Evolutionary conservation across 1,140 invertebrate genomes (phyloP).

Genomic region (Leptinotarsa texana): DNA sequence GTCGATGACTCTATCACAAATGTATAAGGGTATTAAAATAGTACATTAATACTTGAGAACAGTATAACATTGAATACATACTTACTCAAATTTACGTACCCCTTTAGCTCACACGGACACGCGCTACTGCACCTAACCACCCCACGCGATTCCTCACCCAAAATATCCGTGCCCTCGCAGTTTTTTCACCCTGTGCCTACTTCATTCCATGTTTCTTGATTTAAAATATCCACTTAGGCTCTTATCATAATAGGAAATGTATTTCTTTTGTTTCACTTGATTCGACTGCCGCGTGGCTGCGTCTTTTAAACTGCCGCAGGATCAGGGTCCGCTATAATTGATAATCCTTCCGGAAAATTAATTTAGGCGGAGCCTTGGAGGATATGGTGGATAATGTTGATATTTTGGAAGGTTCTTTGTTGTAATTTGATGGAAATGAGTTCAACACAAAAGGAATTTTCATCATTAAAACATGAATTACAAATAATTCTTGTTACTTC

Average conservation of each 20-base stretch:
- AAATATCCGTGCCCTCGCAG: slow-evolving; percentile 21
- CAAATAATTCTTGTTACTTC: too few species aligned
- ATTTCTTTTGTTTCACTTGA: slow-evolving; percentile 26
- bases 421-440: too few species aligned
- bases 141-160: slow-evolving; percentile 24
- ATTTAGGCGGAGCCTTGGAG: background rate
- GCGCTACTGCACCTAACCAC: slow-evolving; percentile 18
- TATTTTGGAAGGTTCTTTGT: background rate
- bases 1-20: too few species aligned
- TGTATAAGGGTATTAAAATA: too few species aligned
- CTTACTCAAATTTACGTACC: background rate
- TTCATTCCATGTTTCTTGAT: slow-evolving; percentile 27
- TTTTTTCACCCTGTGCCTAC: slow-evolving; percentile 26
- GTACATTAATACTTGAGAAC: too few species aligned
- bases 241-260: slow-evolving; percentile 27
- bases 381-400: too few species aligned
- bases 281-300: slow-evolving; percentile 16
- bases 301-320: slow-evolving; percentile 20
- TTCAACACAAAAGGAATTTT: too few species aligned
- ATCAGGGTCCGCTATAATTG: slow-evolving; percentile 16
- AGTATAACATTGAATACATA: background rate
- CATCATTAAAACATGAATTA: too few species aligned
- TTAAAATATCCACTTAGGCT: slow-evolving; percentile 24
- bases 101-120: background rate
- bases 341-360: slow-evolving; percentile 24